phyloP scores from a whole-genome alignment of 2,888 invertebrate genomes.

The Melanophora roralis region DNA sequence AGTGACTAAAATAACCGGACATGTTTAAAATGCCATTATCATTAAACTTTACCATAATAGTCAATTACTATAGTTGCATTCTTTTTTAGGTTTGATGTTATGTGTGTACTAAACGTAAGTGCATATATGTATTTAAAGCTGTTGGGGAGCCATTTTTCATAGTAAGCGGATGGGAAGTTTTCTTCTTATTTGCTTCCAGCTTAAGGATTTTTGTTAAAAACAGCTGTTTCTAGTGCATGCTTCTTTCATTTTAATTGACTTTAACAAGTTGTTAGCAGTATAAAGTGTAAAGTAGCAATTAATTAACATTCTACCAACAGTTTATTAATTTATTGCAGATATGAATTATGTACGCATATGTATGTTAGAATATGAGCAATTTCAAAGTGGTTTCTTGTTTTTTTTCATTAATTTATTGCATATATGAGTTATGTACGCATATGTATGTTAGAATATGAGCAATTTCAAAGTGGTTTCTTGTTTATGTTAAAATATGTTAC shows the following conservation, averaged over 20 bases:
- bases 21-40: conserved; percentile 38
- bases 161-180: conserved; percentile 43
- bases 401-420: too few species aligned
- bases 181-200: conserved; percentile 6
- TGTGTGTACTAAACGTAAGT: too few species aligned
- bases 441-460: too few species aligned
- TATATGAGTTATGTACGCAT: too few species aligned
- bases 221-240: neutral
- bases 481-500: too few species aligned
- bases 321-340: too few species aligned
- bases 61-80: conserved; percentile 11
- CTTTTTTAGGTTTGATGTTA: too few species aligned
- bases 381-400: too few species aligned
- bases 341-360: too few species aligned
- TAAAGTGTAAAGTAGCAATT: conserved; percentile 51
- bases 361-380: too few species aligned
- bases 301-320: too few species aligned
- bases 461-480: too few species aligned
- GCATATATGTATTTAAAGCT: neutral
- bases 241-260: conserved; percentile 8
- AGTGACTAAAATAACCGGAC: conserved; percentile 23
- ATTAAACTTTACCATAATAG: conserved; percentile 28
- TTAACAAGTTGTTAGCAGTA: neutral
- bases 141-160: conserved; percentile 47
- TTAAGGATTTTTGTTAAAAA: conserved; percentile 2